A percentile compares a stretch with the other conserved stretches of the same genome.
Conservation (phyloP, 2,113 vertebrate genomes). For the Hylia prasina region DNA sequence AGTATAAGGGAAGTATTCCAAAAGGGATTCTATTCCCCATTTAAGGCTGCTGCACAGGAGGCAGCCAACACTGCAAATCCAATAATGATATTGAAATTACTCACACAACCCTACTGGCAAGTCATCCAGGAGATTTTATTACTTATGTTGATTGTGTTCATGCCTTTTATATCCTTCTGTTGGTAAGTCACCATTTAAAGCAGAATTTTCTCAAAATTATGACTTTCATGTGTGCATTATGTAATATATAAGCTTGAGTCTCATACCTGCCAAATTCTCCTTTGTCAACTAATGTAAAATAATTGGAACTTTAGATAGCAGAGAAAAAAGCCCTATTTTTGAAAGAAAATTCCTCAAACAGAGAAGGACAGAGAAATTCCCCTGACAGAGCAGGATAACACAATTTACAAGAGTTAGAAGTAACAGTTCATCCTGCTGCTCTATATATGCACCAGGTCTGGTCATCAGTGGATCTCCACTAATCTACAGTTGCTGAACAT, state of each 20-base stretch:
- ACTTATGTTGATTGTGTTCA: neutral
- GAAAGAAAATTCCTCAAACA: neutral
- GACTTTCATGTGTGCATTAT: neutral
- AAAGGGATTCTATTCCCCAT: neutral
- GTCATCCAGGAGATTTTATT: neutral
- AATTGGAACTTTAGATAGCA: neutral
- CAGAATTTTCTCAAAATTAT: neutral
- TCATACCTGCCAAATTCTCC: neutral
- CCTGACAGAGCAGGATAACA: neutral
- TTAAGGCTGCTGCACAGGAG: neutral
- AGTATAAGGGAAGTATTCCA: neutral
- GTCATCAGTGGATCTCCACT: neutral
- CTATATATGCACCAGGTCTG: neutral
- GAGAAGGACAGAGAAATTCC: neutral
- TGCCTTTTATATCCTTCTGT: neutral
- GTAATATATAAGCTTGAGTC: neutral
- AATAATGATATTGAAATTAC: neutral
- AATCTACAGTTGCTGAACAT: neutral
- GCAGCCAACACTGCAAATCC: neutral
- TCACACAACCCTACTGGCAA: neutral
- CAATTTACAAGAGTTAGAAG: neutral
- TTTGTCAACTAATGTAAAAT: neutral
- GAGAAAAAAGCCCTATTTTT: rapidly evolving
- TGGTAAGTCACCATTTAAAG: neutral
- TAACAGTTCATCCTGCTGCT: neutral